These are phyloP conservation scores for Lampris incognitus DNA, from an alignment of 2,113 vertebrate species.

Conservation along the genomic window DNA sequence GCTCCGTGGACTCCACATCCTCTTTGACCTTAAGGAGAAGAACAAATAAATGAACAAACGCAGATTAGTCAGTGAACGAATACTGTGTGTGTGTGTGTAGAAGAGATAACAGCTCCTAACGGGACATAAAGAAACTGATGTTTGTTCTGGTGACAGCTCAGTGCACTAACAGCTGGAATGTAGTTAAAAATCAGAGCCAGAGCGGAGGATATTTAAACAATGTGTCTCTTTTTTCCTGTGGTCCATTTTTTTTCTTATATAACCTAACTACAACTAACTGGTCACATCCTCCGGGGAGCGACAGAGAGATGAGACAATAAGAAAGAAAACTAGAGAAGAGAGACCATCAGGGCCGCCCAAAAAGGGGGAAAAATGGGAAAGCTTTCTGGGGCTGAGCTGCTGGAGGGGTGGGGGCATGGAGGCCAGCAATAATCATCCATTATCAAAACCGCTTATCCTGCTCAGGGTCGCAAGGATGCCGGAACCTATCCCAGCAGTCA, in stretches of 20 bases:
- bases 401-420: no score
- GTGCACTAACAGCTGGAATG: background rate
- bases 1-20: constrained; percentile 80
- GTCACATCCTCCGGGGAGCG: constrained; percentile 16
- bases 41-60: background rate
- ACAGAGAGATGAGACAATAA: background rate
- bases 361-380: no score
- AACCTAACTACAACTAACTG: constrained; percentile 31
- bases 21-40: constrained; percentile 77
- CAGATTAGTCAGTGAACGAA: no score
- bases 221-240: background rate
- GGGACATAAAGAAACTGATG: background rate
- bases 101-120: background rate
- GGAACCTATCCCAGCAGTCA: no score
- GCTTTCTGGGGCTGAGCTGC: no score
- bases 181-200: background rate
- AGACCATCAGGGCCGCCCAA: background rate
- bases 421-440: no score
- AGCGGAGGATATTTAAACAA: constrained; percentile 7
- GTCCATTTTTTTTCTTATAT: constrained; percentile 12
- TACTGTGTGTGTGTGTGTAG: no score
- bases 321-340: constrained; percentile 24
- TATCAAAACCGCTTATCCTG: no score
- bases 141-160: background rate
- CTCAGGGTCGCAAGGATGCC: no score